Conservation (phyloP, 2,888 invertebrate species). For the Caenorhabditis angaria region DNA sequence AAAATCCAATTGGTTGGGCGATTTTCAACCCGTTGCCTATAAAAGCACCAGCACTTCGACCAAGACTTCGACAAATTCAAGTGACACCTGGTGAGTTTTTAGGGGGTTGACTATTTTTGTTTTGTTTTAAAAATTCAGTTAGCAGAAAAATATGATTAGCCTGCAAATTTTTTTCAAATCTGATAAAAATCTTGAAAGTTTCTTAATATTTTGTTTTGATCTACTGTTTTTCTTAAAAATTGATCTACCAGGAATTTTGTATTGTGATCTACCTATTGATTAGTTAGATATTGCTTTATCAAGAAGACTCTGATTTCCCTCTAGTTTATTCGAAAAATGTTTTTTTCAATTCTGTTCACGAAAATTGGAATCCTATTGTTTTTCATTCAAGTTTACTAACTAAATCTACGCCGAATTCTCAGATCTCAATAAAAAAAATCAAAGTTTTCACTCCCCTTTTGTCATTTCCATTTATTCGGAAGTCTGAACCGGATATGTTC, state of each 20-base stretch:
- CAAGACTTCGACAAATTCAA: conserved; percentile 33
- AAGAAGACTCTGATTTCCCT: not conserved
- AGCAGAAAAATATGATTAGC: not conserved
- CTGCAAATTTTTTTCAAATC: not conserved
- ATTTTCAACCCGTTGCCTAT: conserved; percentile 57
- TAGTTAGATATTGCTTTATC: not conserved
- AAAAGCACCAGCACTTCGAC: conserved; percentile 30
- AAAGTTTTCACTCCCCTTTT: conserved; percentile 16
- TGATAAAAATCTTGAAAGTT: not conserved
- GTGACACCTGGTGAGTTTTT: conserved; percentile 30
- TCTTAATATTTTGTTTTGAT: not conserved
- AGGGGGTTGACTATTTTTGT: not conserved
- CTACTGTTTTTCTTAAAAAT: not conserved
- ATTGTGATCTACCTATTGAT: no score
- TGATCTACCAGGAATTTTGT: no score
- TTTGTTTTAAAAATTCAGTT: not conserved
- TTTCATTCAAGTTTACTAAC: not conserved
- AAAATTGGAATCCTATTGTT: not conserved
- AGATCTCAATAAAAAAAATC: not conserved
- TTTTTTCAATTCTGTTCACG: not conserved
- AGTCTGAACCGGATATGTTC: no score
- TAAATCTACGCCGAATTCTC: not conserved
- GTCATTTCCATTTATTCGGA: conserved; percentile 14
- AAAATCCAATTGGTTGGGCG: conserved; percentile 59
- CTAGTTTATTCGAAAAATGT: not conserved